These are phyloP conservation scores for Phyllopteryx taeniolatus DNA, from an alignment of 2,113 vertebrate species.

Conservation along the genomic window DNA sequence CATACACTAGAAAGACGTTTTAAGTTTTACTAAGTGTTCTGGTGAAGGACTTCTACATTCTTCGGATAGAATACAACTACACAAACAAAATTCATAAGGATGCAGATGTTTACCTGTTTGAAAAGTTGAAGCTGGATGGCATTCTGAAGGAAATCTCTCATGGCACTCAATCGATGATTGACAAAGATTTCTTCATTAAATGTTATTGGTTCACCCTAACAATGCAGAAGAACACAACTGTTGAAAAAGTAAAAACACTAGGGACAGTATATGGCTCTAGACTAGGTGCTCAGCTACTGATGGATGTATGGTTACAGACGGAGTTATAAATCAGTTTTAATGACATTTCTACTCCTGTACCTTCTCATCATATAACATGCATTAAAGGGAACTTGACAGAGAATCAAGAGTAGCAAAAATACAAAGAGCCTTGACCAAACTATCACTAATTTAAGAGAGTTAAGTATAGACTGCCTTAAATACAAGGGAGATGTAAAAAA, in stretches of 20 bases:
- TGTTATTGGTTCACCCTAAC: constrained; percentile 90
- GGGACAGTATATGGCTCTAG: not conserved
- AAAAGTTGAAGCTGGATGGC: constrained; percentile 97
- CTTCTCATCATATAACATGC: too few relatives aligned
- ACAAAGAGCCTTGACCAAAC: too few relatives aligned
- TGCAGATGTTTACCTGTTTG: constrained; percentile 81
- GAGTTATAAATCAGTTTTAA: too few relatives aligned
- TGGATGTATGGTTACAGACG: too few relatives aligned
- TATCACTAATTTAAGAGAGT: too few relatives aligned
- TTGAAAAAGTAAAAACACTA: not conserved
- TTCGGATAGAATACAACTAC: not conserved
- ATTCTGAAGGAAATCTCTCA: constrained; percentile 93
- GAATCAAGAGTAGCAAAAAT: too few relatives aligned
- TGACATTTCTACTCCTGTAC: too few relatives aligned
- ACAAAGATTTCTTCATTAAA: constrained; percentile 90
- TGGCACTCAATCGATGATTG: constrained; percentile 89
- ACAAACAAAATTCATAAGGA: not conserved
- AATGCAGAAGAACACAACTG: constrained; percentile 7
- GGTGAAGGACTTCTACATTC: not conserved
- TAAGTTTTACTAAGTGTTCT: not conserved
- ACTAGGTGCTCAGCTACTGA: too few relatives aligned
- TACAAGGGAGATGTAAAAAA: too few relatives aligned
- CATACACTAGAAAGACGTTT: too few relatives aligned
- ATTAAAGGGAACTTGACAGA: too few relatives aligned
- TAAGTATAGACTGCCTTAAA: too few relatives aligned